Evolutionary conservation across 2,113 vertebrate species (phyloP), one percentile per base, ranked within the genome.

Genomic region (Tychaedon coryphoeus): DNA sequence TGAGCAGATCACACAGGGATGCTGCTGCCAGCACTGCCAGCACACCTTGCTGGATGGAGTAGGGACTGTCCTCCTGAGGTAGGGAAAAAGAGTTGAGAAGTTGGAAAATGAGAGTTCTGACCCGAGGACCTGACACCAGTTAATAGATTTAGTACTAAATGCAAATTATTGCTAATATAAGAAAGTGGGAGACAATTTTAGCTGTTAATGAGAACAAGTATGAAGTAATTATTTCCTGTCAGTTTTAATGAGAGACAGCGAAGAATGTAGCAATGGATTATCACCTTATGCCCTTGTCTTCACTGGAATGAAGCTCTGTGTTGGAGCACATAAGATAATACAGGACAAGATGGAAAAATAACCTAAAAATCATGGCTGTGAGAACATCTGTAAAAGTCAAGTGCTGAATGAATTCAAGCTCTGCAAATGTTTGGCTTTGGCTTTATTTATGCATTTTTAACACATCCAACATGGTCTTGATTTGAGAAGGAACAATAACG

Each of bases 401-500:
- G 4, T 60, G 40, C 50, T 92, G 45, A 62, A 71, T 56, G 65
- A 71, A 79, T 89, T 53, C 65, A 47, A 82, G 43, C 67, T 77
- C 76, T 86, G 43, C 13, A 93, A 93, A 77, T 65, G 9, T 57
- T 92, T 90, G 71, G 29, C 33, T 26, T 81, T 92, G 33, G 14
- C 31, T 94, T 76, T 86, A 78, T 94, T 90, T 88, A 66, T 40
- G 15, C 19, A 62, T 86, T 88, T 91, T 92, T 76, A 82, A 51
- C 47, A 80, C 47, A 81, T 81, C 47, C 53, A 75, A 40, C 26
- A 48, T 40, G n/a, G 82, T 91, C 72, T 83, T 93, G 75, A 88
- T 93, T 94, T 92, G 28, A 85, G 76, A 65, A 94, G 74, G 73
- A 97, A 96, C 87, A 97, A 96, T 83, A 71, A 92, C 8, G n/a